Conservation (phyloP, 2,797 vertebrate species). For the Sebastiscus albofasciatus region DNA sequence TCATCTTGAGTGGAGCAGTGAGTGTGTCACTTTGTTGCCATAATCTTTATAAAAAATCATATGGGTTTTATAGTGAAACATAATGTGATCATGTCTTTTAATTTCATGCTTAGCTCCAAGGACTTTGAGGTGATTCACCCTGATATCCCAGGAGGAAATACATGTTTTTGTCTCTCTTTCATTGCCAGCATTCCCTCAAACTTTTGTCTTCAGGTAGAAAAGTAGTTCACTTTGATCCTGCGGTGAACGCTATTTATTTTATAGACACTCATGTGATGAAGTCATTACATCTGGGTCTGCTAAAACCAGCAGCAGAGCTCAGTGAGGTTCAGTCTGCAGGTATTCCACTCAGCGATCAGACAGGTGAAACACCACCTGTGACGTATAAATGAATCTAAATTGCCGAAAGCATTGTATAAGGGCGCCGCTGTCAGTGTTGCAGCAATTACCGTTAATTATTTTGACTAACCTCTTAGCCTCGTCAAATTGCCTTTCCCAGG, state of each 20-base stretch:
- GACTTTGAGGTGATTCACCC: neutral
- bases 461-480: slow-evolving; percentile 43
- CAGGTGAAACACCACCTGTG: slow-evolving; percentile 59
- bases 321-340: slow-evolving; percentile 42
- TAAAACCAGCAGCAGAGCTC: slow-evolving; percentile 56
- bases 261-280: neutral
- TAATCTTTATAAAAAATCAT: neutral
- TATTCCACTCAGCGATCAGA: slow-evolving; percentile 60
- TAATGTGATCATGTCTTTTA: neutral
- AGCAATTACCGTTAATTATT: slow-evolving; percentile 62
- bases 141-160: neutral
- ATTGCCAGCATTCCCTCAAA: neutral
- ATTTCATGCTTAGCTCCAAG: neutral
- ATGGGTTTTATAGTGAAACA: neutral
- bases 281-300: slow-evolving; percentile 1
- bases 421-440: slow-evolving; percentile 25
- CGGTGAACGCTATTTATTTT: neutral
- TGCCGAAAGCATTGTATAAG: slow-evolving; percentile 39
- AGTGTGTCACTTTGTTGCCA: neutral
- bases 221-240: neutral
- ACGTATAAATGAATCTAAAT: slow-evolving; percentile 41
- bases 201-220: neutral
- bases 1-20: neutral
- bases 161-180: neutral
- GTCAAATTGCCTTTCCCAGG: slow-evolving; percentile 64